Evolutionary conservation across 2,113 vertebrate species (phyloP).

Genomic region (Ptyas mucosa): DNA sequence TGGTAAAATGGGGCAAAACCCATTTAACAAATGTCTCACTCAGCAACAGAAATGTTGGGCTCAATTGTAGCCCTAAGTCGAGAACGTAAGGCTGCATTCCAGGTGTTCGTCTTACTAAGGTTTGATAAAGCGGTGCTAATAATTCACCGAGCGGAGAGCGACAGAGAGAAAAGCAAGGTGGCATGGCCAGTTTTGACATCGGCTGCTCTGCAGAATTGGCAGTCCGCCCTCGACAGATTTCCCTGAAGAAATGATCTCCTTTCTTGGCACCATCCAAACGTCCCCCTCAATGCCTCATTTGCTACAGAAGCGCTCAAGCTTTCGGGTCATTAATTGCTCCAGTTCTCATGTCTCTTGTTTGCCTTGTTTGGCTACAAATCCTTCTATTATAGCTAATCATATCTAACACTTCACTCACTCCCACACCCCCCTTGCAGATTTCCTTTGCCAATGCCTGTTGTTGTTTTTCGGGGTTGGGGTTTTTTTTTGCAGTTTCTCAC

Average conservation of each 20-base stretch:
- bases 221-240: neutral
- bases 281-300: fast-evolving
- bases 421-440: neutral
- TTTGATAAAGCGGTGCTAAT: neutral
- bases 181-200: neutral
- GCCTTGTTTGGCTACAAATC: conserved; percentile 23
- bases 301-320: neutral
- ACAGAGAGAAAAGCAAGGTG: neutral
- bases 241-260: neutral
- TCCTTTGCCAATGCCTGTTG: conserved; percentile 33
- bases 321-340: neutral
- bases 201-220: neutral
- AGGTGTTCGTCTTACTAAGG: neutral
- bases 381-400: conserved; percentile 46
- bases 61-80: no score
- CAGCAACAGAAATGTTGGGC: no score
- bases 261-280: neutral
- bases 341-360: neutral
- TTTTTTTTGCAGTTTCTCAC: conserved; percentile 32
- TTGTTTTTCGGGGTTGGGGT: conserved; percentile 33
- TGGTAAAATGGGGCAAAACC: no score
- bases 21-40: no score
- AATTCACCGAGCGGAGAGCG: neutral
- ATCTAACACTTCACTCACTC: conserved; percentile 21
- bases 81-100: no score